Evolutionary conservation across 1,140 invertebrate species (phyloP).

Genomic region (Neodiprion lecontei): DNA sequence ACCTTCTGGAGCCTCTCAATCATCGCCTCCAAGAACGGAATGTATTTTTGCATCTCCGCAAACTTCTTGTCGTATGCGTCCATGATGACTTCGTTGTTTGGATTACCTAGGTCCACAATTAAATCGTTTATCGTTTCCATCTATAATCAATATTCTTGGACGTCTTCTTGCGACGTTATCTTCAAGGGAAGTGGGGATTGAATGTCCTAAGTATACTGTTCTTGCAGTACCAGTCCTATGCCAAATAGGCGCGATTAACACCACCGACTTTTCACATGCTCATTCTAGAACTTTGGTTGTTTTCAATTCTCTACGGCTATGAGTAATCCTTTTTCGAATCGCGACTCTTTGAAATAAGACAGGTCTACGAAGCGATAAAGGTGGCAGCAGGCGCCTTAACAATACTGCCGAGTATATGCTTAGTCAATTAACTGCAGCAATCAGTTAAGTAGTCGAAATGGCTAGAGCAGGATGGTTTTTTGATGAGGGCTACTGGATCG

Average conservation of each 20-base stretch:
- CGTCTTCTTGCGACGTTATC: background rate
- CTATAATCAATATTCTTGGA: background rate
- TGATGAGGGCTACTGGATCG: too few species aligned
- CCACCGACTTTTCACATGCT: background rate
- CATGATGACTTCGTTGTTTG: slow-evolving; percentile 34
- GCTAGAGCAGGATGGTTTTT: too few species aligned
- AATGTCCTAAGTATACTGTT: background rate
- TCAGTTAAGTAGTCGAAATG: too few species aligned
- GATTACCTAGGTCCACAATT: slow-evolving; percentile 9
- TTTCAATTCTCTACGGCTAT: background rate
- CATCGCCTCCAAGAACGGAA: slow-evolving; percentile 71
- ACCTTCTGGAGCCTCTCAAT: slow-evolving; percentile 66
- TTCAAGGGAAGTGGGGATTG: background rate
- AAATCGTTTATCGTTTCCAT: slow-evolving; percentile 4
- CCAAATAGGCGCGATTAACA: background rate
- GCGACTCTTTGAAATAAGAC: slow-evolving; percentile 5
- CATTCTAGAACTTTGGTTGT: background rate
- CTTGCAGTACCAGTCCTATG: background rate
- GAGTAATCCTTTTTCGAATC: background rate
- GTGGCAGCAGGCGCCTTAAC: background rate
- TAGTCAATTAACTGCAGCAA: too few species aligned
- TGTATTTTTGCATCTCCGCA: slow-evolving; percentile 70
- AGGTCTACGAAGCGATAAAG: background rate
- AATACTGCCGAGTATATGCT: background rate
- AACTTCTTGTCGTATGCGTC: slow-evolving; percentile 68